phyloP scores from a whole-genome alignment of 2,113 vertebrate genomes.

The Canis aureus region DNA sequence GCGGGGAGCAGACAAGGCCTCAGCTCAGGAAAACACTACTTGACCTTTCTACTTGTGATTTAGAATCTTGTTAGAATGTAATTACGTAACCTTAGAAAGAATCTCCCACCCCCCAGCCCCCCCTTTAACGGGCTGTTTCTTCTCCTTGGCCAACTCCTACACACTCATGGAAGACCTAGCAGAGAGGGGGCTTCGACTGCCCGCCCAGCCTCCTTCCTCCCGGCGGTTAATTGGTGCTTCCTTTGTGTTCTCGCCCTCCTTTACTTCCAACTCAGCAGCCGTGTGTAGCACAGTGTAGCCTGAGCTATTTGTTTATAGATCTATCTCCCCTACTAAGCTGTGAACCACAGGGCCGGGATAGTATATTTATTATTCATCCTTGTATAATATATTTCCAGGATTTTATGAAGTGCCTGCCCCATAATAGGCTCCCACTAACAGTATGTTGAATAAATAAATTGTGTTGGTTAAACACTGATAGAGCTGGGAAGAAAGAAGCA shows the following conservation, averaged over 20 bases:
- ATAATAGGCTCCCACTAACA: not conserved
- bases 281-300: not conserved
- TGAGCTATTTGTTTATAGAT: conserved; percentile 31
- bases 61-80: not conserved
- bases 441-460: conserved; percentile 55
- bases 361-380: not conserved
- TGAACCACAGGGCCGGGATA: not conserved
- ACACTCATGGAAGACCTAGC: not conserved
- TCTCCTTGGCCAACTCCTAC: not conserved
- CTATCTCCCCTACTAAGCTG: conserved; percentile 4
- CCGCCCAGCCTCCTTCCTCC: not conserved
- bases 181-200: not conserved
- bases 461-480: conserved; percentile 43
- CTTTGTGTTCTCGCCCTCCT: not conserved
- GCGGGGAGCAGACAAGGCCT: not conserved
- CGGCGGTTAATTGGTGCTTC: not conserved
- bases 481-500: not conserved
- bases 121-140: not conserved
- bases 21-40: not conserved
- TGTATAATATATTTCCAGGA: conserved; percentile 37
- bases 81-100: conserved; percentile 8
- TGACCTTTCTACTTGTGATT: not conserved
- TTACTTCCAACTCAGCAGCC: not conserved
- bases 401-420: conserved; percentile 28
- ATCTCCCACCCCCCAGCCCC: rapidly evolving